Percentiles rank a stretch among this genome's conserved stretches.
These are phyloP conservation scores for Eupithecia subumbrata DNA, from an alignment of 2,888 invertebrate genomes.

Conservation along the genomic window DNA sequence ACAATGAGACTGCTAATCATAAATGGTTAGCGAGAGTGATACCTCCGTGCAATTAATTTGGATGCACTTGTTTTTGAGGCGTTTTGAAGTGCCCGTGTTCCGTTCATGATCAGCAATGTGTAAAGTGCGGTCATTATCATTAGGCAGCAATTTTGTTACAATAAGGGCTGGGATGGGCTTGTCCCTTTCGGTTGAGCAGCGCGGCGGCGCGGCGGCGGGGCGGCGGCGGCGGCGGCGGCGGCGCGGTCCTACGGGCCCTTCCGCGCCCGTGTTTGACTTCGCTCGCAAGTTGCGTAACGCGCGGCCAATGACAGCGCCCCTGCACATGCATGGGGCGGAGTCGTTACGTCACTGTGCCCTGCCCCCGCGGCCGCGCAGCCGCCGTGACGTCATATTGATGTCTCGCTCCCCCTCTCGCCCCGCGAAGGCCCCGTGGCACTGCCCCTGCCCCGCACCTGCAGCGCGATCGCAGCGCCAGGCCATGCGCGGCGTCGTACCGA, in stretches of 20 bases:
- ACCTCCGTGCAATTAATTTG: slow-evolving; percentile 56
- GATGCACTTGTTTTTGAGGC: slow-evolving; percentile 66
- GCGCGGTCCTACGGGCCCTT: slow-evolving; percentile 74
- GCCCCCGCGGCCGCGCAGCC: slow-evolving; percentile 80
- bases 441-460: slow-evolving; percentile 59
- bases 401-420: slow-evolving; percentile 25
- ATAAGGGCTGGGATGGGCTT: slow-evolving; percentile 60
- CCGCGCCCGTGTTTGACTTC: slow-evolving; percentile 76
- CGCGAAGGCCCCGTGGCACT: slow-evolving; percentile 35
- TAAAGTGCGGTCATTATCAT: slow-evolving; percentile 61
- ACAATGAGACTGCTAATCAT: not conserved
- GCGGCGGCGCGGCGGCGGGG: slow-evolving; percentile 41
- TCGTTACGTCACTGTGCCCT: slow-evolving; percentile 79
- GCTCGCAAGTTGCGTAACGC: slow-evolving; percentile 78
- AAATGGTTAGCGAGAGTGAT: not conserved
- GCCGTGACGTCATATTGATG: slow-evolving; percentile 76
- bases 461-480: slow-evolving; percentile 70
- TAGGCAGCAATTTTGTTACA: slow-evolving; percentile 72
- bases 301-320: slow-evolving; percentile 81
- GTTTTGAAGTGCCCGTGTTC: slow-evolving; percentile 44
- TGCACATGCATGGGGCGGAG: slow-evolving; percentile 83
- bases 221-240: slow-evolving; percentile 47
- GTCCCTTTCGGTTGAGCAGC: slow-evolving; percentile 61
- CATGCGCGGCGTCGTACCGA: slow-evolving; percentile 61
- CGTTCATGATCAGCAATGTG: slow-evolving; percentile 53